Conservation (phyloP, 2,888 invertebrate genomes). For the Tridacna gigas region DNA sequence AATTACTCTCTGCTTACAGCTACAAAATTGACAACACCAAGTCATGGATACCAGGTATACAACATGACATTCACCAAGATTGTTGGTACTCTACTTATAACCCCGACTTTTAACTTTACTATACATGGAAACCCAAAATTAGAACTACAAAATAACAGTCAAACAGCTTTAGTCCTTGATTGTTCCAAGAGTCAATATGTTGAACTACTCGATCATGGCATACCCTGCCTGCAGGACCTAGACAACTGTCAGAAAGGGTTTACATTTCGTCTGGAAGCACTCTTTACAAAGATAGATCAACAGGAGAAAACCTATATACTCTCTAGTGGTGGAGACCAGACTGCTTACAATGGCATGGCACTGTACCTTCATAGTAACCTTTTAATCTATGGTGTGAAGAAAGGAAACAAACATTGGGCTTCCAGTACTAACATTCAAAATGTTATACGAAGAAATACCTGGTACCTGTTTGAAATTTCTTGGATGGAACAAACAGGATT, state of each 20-base stretch:
- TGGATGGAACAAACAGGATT: slow-evolving; percentile 63
- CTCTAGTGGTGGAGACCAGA: slow-evolving; percentile 72
- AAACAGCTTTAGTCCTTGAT: slow-evolving; percentile 64
- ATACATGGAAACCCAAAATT: slow-evolving; percentile 66
- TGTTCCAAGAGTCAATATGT: slow-evolving; percentile 67
- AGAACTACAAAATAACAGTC: slow-evolving; percentile 57
- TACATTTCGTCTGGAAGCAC: slow-evolving; percentile 69
- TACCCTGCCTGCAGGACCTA: slow-evolving; percentile 71
- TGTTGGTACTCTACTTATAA: slow-evolving; percentile 66
- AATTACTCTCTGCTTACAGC: background rate
- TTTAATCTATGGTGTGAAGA: slow-evolving; percentile 69
- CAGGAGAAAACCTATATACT: slow-evolving; percentile 70
- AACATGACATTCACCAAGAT: slow-evolving; percentile 69
- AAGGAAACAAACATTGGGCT: slow-evolving; percentile 60
- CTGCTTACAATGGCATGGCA: slow-evolving; percentile 65
- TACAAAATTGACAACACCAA: slow-evolving; percentile 19
- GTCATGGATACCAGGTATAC: slow-evolving; percentile 34
- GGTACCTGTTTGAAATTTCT: slow-evolving; percentile 66
- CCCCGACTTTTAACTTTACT: slow-evolving; percentile 71
- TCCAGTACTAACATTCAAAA: slow-evolving; percentile 48
- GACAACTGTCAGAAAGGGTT: slow-evolving; percentile 68
- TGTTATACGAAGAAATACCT: slow-evolving; percentile 44
- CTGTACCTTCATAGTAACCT: slow-evolving; percentile 64
- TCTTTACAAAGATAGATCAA: slow-evolving; percentile 59
- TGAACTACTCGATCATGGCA: slow-evolving; percentile 66